Evolutionary conservation across 2,888 invertebrate genomes (phyloP), one percentile per base, ranked within the genome.

Genomic region (Phlogophora meticulosa): DNA sequence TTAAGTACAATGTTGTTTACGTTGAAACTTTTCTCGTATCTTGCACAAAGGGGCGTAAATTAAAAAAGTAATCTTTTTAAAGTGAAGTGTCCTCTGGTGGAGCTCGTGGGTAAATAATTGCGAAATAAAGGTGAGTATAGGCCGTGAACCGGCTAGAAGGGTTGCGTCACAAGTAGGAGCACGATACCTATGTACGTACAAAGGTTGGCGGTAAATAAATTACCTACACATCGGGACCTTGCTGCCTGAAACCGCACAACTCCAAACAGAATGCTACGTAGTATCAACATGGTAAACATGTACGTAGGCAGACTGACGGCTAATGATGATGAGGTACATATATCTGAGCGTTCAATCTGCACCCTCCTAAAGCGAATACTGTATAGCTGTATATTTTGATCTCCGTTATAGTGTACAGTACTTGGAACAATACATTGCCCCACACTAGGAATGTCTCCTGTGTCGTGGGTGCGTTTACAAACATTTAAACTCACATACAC

Each of bases 161-260:
- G 60, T 73, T 71, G 38, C 63, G 74, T 58, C 72, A 68, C 72
- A 58, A 63, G 64, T 64, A 62, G 53, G 51, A 10, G 1, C 59
- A 57, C 63, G 28, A 56, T 42, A 36, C 53, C 34, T 48, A 36
- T 57, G 78, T 28, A 36, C 59, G 78, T 28, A 83, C 80, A 76
- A 72, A 83, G 81, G 85, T 77, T 73, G 72, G 59, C 65, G 48
- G 78, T 79, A 83, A 83, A 85, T 84, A 85, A 82, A 84, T 85
- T 78, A n/a, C n/a, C n/a, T n/a, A 78, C 77, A 49, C 55, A 64
- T 65, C 49, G 69, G 57, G 60, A 62, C 61, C 45, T 46, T 48
- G 34, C 49, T 52, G 38, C 32, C 60, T 64, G 57, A 71, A 72
- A 70, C 69, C 72, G 11, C 63, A 58, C 48, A 43, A 49, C 48